Conservation (phyloP, 1,140 invertebrate genomes). For the Choristoneura fumiferana region DNA sequence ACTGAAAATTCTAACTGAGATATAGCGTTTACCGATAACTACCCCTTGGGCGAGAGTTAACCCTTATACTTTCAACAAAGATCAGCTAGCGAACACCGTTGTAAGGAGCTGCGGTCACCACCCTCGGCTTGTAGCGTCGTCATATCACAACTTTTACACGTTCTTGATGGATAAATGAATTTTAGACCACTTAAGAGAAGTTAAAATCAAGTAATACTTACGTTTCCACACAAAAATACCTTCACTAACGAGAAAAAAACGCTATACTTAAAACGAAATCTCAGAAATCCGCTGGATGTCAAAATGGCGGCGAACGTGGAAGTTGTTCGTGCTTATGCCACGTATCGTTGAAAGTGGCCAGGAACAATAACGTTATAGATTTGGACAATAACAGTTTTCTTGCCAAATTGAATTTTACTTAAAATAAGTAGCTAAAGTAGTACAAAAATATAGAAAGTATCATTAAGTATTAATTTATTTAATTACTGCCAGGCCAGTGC, state of each 20-base stretch:
- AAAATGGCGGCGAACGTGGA: conserved; percentile 87
- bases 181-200: not conserved
- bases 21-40: conserved; percentile 1
- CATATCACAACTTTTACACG: conserved; percentile 9
- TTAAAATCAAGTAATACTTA: conserved; percentile 69
- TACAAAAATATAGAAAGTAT: too few relatives aligned
- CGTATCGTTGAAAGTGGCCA: conserved; percentile 82
- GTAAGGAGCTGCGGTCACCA: conserved; percentile 32
- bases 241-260: conserved; percentile 82
- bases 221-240: conserved; percentile 81
- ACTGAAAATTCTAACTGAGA: not conserved
- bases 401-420: too few relatives aligned
- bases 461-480: too few relatives aligned
- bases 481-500: too few relatives aligned
- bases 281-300: conserved; percentile 86
- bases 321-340: conserved; percentile 86
- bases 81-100: conserved; percentile 30
- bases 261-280: conserved; percentile 83
- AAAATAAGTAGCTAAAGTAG: too few relatives aligned
- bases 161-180: not conserved
- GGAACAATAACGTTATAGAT: conserved; percentile 38
- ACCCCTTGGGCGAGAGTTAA: conserved; percentile 21
- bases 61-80: conserved; percentile 16
- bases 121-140: conserved; percentile 28
- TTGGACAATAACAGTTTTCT: too few relatives aligned